Evolutionary conservation across 1,140 invertebrate species (phyloP), one percentile per base, ranked within the genome.

Genomic region (Pissodes strobi): DNA sequence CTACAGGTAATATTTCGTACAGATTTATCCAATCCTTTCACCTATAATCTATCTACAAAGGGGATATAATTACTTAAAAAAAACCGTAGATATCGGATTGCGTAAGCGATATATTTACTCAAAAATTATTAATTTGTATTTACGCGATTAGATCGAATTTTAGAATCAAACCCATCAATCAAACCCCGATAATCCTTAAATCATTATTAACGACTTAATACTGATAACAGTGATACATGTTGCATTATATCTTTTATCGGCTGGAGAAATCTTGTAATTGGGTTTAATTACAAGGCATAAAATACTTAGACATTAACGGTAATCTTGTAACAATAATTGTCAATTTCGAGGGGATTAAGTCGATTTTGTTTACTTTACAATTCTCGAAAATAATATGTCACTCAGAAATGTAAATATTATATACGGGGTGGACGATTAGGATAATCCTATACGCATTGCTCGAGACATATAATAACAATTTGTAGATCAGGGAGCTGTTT

Each of bases 141-240:
- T 53, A 25, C 13, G 21, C 12, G 59, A 62, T 62, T 62, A 62
- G 15, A 52, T 52, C 25, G 27, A 52, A 41, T 62, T 52, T 39
- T 52, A 43, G 52, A 62, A 62, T 62, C 39, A 52, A n/a, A n/a
- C 25, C 30, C 17, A 62, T 62, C 59, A 62, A 62, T 62, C 59
- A 62, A 62, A 62, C 25, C 51, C 15, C 18, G 41, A 37, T 62
- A 62, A 62, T 62, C 59, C 59, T 27, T 53, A 51, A 62, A 53
- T 39, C 48, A 34, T 51, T 48, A 59, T 49, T 43, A 62, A 49
- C 45, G 23, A 49, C 48, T 62, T 62, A 38, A 52, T 41, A 52
- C 38, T 27, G 48, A 62, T 62, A 62, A 51, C 10, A 27, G 30
- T 12, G 25, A 39, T 25, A 52, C n/a, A n/a, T n/a, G n/a, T n/a